phyloP scores from a whole-genome alignment of 2,797 vertebrate species.

The Triplophysa yarkandensis region DNA sequence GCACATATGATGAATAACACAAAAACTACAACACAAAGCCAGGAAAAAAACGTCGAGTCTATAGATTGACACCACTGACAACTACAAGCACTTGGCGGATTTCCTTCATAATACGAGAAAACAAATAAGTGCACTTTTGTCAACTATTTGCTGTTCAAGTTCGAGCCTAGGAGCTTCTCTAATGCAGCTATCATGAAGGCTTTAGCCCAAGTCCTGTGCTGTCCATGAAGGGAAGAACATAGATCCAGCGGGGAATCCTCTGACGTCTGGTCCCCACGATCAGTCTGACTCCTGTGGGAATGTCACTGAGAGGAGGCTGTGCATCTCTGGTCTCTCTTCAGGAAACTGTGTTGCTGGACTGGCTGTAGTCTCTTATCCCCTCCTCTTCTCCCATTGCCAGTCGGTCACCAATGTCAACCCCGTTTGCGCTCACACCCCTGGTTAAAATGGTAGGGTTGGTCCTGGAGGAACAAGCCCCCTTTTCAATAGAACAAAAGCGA shows the following conservation, averaged over 20 bases:
- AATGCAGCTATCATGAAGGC: conserved; percentile 29
- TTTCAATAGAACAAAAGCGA: conserved; percentile 79
- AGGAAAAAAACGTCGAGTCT: conserved; percentile 23
- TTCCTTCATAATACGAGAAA: conserved; percentile 40
- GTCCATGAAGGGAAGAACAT: conserved; percentile 54
- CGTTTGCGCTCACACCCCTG: conserved; percentile 73
- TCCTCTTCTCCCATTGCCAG: conserved; percentile 70
- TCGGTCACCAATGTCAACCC: conserved; percentile 73
- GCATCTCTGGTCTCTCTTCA: conserved; percentile 67
- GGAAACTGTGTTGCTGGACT: conserved; percentile 68
- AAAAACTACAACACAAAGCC: conserved; percentile 30
- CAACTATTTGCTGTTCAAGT: conserved; percentile 49
- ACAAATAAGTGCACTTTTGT: conserved; percentile 65
- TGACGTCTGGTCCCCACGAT: conserved; percentile 54
- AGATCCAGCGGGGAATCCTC: conserved; percentile 55
- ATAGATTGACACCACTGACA: conserved; percentile 33
- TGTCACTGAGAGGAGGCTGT: conserved; percentile 55
- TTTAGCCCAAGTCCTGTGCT: conserved; percentile 47
- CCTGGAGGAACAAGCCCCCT: conserved; percentile 79
- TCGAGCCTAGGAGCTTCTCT: conserved; percentile 29
- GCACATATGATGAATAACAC: conserved; percentile 38
- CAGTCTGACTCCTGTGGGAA: conserved; percentile 52
- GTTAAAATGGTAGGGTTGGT: conserved; percentile 78
- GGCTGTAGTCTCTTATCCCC: conserved; percentile 64
- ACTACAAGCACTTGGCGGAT: conserved; percentile 36